Conservation (phyloP, 1,140 invertebrate species). For the Phymastichus coffea region DNA sequence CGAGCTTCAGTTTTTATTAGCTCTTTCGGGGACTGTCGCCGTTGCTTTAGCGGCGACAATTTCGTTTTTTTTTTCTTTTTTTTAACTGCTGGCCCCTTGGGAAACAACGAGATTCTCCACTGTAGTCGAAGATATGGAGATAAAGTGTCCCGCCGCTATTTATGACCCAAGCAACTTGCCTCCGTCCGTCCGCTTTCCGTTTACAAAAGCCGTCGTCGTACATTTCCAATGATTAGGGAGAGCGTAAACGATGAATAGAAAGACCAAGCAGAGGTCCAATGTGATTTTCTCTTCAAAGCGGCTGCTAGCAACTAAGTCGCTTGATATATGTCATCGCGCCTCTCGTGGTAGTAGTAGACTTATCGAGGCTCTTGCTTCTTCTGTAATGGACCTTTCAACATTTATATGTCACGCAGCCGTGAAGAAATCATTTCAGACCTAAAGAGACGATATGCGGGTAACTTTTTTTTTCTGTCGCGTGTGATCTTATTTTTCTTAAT, state of each 20-base stretch:
- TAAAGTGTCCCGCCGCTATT: constrained; percentile 23
- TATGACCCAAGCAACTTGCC: constrained; percentile 7
- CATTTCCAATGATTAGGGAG: constrained; percentile 24
- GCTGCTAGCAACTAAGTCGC: too few species aligned
- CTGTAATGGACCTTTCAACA: too few species aligned
- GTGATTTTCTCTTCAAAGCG: constrained; percentile 1
- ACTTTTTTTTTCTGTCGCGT: too few species aligned
- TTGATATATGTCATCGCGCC: too few species aligned
- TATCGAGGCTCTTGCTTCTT: too few species aligned
- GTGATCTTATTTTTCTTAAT: too few species aligned
- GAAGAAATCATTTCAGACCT: too few species aligned
- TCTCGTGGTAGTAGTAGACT: too few species aligned
- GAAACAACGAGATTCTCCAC: constrained; percentile 22
- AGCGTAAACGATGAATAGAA: constrained; percentile 15
- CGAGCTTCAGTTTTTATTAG: background rate
- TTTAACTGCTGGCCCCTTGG: constrained; percentile 15
- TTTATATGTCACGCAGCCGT: too few species aligned
- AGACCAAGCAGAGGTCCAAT: constrained; percentile 8
- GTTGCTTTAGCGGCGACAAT: background rate
- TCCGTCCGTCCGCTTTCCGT: background rate
- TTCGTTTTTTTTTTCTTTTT: constrained; percentile 27
- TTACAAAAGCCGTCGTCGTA: background rate
- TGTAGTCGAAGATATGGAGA: constrained; percentile 26
- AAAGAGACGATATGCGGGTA: too few species aligned
- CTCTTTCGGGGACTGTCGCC: background rate